Conservation (phyloP, 1,140 invertebrate genomes). For the Brachionus manjavacas region DNA sequence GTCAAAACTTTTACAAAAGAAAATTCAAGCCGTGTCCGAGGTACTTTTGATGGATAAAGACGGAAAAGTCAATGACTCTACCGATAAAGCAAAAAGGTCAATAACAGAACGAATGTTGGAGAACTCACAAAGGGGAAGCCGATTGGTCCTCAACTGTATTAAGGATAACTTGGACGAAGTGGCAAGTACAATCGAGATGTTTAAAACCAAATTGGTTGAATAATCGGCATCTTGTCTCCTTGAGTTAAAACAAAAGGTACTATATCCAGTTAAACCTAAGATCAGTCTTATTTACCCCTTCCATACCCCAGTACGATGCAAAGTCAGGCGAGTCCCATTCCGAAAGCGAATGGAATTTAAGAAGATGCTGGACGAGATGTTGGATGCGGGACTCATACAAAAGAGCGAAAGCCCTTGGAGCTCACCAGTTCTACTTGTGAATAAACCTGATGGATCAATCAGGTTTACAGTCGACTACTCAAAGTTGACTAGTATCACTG, state of each 20-base stretch:
- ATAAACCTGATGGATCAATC: neutral
- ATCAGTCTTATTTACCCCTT: neutral
- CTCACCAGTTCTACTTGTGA: neutral
- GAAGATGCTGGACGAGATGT: neutral
- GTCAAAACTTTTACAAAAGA: too few relatives aligned
- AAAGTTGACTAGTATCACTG: neutral
- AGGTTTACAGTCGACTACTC: slow-evolving; percentile 8
- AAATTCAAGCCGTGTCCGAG: too few relatives aligned
- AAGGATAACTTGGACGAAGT: neutral
- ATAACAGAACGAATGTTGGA: too few relatives aligned
- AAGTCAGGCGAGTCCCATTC: neutral
- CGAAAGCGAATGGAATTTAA: neutral
- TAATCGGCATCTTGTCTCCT: neutral
- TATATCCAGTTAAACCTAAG: neutral
- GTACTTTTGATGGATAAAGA: too few relatives aligned
- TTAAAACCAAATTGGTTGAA: neutral
- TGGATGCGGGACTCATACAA: slow-evolving; percentile 40
- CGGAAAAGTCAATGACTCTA: too few relatives aligned
- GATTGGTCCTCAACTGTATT: neutral
- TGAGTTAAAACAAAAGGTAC: neutral
- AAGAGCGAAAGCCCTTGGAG: neutral
- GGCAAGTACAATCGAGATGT: neutral
- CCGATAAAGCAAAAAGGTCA: too few relatives aligned
- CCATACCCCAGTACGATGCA: neutral
- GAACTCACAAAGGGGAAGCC: neutral